These are phyloP conservation scores for Caretta caretta DNA, from an alignment of 2,113 vertebrate species.

Conservation along the genomic window DNA sequence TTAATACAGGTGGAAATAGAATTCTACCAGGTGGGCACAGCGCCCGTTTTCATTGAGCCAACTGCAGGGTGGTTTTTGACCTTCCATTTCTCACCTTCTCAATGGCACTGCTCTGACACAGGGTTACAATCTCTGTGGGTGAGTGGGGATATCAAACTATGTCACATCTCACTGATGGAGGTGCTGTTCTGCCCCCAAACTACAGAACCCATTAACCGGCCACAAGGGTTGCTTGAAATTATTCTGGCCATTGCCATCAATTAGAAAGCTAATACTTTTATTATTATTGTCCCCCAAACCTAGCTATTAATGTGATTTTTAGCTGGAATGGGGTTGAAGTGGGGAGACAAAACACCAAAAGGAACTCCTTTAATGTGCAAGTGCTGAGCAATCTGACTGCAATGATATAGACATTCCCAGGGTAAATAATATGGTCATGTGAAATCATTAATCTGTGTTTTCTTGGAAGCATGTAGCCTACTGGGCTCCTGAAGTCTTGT, in stretches of 20 bases:
- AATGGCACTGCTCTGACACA: background rate
- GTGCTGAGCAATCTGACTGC: background rate
- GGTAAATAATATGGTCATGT: conserved; percentile 2
- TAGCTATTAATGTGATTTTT: conserved; percentile 69
- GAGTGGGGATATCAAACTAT: background rate
- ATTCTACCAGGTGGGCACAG: background rate
- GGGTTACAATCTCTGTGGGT: background rate
- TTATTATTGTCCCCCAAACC: conserved; percentile 47
- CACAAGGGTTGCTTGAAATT: conserved; percentile 64
- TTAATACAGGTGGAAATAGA: background rate
- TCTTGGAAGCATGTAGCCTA: background rate
- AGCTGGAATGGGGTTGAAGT: conserved; percentile 1
- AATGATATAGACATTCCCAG: background rate
- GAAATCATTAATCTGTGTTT: conserved; percentile 1
- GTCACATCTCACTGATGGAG: conserved; percentile 58
- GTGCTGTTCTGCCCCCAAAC: conserved; percentile 51
- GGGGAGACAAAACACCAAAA: conserved; percentile 16
- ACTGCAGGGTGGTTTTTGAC: background rate
- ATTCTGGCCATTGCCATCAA: conserved; percentile 68
- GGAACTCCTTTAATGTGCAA: conserved; percentile 13
- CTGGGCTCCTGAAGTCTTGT: background rate
- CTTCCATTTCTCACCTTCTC: background rate
- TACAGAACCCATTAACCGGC: conserved; percentile 68
- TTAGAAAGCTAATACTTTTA: conserved; percentile 68
- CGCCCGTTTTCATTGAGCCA: no score